A percentile compares a stretch with the other conserved stretches of the same genome.
These are phyloP conservation scores for Hyperopisus bebe DNA, from an alignment of 2,113 vertebrate species.

Conservation along the genomic window DNA sequence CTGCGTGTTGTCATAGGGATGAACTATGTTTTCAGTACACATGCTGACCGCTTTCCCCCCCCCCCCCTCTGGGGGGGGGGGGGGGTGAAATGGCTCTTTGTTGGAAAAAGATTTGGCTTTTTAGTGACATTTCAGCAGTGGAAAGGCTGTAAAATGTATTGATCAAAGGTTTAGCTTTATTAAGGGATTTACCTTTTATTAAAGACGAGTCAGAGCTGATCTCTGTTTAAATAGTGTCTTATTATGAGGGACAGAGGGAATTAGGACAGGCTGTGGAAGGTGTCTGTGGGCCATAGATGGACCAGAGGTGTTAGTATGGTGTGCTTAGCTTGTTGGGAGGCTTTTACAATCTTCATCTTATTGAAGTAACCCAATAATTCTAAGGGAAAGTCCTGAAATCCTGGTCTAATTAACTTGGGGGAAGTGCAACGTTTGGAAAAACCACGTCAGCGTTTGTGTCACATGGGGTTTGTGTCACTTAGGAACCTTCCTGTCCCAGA, in stretches of 20 bases:
- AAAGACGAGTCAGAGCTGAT: slow-evolving; percentile 45
- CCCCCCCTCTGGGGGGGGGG: neutral
- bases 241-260: slow-evolving; percentile 61
- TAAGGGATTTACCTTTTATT: slow-evolving; percentile 59
- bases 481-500: neutral
- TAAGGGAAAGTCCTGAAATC: neutral
- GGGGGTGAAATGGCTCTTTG: neutral
- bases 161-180: slow-evolving; percentile 73
- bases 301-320: neutral
- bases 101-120: neutral
- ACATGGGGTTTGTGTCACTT: neutral
- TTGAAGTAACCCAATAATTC: neutral
- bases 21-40: neutral
- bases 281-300: neutral
- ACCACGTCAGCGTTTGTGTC: neutral
- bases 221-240: slow-evolving; percentile 61
- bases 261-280: slow-evolving; percentile 21
- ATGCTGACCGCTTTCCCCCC: neutral
- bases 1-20: neutral
- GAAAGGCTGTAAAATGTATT: neutral
- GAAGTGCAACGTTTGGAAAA: neutral
- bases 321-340: neutral
- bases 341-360: neutral
- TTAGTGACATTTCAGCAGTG: slow-evolving; percentile 1
- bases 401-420: neutral